Evolutionary conservation across 2,113 vertebrate species (phyloP).

Genomic region (Theropithecus gelada): DNA sequence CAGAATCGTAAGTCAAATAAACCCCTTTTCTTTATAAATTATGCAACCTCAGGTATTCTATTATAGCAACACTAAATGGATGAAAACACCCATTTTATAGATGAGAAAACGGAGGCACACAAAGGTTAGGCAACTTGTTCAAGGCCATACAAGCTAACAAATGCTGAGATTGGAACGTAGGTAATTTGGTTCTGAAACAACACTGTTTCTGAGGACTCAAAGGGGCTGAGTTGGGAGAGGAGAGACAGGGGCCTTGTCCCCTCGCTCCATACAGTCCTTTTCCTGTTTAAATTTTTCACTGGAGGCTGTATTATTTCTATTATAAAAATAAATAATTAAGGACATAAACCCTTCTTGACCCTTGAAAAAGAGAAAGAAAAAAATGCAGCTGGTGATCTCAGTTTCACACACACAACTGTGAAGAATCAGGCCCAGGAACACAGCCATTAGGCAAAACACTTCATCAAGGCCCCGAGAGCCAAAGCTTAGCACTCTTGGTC

Average conservation of each 20-base stretch:
- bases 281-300: neutral
- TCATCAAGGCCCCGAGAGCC: neutral
- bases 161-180: neutral
- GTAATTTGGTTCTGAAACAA: neutral
- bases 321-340: neutral
- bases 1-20: neutral
- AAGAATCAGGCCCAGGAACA: neutral
- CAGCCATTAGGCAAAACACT: neutral
- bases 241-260: neutral
- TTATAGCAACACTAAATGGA: neutral
- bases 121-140: neutral
- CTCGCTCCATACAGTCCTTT: neutral
- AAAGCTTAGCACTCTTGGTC: neutral
- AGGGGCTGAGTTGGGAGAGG: neutral
- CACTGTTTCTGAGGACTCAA: neutral
- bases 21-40: neutral
- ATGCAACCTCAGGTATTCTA: neutral
- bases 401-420: neutral
- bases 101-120: neutral
- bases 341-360: neutral
- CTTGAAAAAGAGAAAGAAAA: neutral
- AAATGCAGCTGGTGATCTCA: neutral
- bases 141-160: neutral
- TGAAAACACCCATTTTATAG: neutral
- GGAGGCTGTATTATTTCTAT: neutral